Base-by-base conservation (phyloP, 23 tunicate species). In the Halocynthia aurantium region DNA sequence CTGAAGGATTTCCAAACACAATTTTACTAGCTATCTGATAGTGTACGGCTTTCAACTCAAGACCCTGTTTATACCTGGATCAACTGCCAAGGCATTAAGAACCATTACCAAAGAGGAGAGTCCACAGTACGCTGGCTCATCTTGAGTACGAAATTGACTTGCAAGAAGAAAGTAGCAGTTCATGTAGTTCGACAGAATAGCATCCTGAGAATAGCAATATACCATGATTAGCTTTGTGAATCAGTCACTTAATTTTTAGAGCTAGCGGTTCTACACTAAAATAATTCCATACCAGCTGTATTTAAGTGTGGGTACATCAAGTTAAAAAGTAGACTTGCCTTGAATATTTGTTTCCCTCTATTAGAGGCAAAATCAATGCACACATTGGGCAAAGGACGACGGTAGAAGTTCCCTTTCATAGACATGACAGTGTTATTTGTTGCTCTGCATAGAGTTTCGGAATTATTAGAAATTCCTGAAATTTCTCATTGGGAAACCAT, bases 111-210 rank as follows among this genome's bases (percentile, higher is more conserved):
- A 69, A 50, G 94, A 87, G 6, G 94, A 82, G 15, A 87, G 61
- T 18, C 94, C 94, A 82, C 94, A 87, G 64, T 82, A 82, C 4
- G 83, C 82, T 13, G 83, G 87, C 72, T 87, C 94, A 71, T 87
- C 94, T 77, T 87, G 94, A 21, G 87, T 87, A 17, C 87, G 61
- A 40, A 81, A 72, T 51, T 81, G 84, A 55, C 80, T 76, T 50
- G 80, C 84, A 9, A 81, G 69, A 31, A 55, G 57, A 63, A 87
- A 87, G 66, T 68, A 87, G 7, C 65, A 66, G 8, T 82, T 77
- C 87, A 87, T 82, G 64, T 73, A 64, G 19, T 79, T 87, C 5
- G 65, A 31, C 7, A 78, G 69, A 20, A 87, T 52, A 54, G 93
- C 93, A 22, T 61, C 75, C 84, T 71, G 21, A n/a, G 5, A 17